phyloP scores from a whole-genome alignment of 2,113 vertebrate species.

The Campylorhamphus procurvoides region DNA sequence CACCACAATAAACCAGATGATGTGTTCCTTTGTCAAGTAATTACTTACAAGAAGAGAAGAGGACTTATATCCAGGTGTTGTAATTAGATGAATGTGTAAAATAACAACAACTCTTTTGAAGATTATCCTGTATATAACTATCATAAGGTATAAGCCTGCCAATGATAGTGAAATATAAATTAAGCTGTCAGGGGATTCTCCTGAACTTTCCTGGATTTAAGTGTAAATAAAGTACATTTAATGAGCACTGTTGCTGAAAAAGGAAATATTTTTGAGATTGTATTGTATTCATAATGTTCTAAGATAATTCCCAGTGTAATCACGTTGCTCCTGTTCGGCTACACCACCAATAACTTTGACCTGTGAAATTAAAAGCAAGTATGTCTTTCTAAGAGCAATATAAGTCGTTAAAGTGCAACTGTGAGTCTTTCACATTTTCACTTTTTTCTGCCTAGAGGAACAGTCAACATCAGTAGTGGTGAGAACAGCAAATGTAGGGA shows the following conservation, averaged over 20 bases:
- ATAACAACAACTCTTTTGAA: neutral
- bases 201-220: neutral
- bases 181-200: neutral
- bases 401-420: neutral
- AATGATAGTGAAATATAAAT: neutral
- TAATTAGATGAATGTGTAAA: constrained; percentile 1
- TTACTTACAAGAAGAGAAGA: neutral
- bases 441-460: neutral
- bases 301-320: neutral
- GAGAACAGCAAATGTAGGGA: neutral
- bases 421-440: neutral
- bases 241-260: neutral
- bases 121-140: neutral
- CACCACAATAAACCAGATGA: neutral
- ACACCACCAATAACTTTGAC: neutral
- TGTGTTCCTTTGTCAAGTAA: neutral
- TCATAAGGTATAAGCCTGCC: neutral
- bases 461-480: neutral
- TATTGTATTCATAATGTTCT: neutral
- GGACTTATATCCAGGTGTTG: neutral
- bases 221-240: neutral
- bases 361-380: neutral
- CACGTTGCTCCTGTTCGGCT: neutral
- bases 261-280: neutral
- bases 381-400: neutral